Evolutionary conservation across 2,888 invertebrate species (phyloP), one percentile per base, ranked within the genome.

Genomic region (Vesta saturnalis): DNA sequence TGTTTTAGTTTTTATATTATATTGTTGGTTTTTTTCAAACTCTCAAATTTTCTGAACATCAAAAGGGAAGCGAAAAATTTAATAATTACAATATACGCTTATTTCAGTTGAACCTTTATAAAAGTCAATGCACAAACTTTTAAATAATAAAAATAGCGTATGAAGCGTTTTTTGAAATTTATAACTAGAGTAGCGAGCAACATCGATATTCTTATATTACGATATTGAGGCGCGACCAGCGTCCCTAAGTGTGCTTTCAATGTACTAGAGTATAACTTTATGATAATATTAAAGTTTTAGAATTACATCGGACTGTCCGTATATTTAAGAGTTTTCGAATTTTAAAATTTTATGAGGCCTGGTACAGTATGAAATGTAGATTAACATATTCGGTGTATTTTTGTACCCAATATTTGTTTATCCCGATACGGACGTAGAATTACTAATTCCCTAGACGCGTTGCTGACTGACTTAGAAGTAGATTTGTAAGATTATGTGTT

Each of bases 321-420:
- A 83, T 80, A 78, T 77, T 78, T 83, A 84, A 83, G 82, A 83
- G 82, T 84, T 84, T 84, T 83, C 83, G 83, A 83, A 83, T 83
- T 83, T 84, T 81, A 79, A 83, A 84, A 83, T 82, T 83, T 84
- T 83, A 83, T 82, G 81, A 84, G 82, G 83, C 83, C 83, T 83
- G 83, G 81, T 82, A 82, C 82, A 83, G 82, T 82, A 83, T 82
- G 82, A 83, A 82, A 75, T 79, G 79, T 80, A 79, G 79, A 81
- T 69, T 71, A 79, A 79, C 80, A 83, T 82, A 82, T 82, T 84
- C 81, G 82, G 83, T 83, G 84, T 84, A 84, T 84, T 84, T 84
- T 84, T 84, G 83, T 84, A 84, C 83, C 83, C 83, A 82, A 81
- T 80, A 78, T 81, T 83, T 83, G 82, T 82, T 79, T 80, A 73